phyloP scores from a whole-genome alignment of 2,113 vertebrate species.

The Campylomormyrus tamandua region DNA sequence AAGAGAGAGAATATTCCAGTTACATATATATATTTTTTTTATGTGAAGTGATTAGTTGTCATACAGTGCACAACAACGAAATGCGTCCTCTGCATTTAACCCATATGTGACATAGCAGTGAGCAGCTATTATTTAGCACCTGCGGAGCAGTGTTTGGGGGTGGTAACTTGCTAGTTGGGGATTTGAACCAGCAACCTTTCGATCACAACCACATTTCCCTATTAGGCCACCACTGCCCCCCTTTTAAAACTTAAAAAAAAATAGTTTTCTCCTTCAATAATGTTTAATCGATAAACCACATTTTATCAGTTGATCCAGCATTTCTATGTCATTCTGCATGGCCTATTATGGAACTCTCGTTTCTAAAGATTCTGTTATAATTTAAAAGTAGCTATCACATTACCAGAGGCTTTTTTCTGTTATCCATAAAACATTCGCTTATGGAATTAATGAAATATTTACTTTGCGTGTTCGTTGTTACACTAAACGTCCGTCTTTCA shows the following conservation, averaged over 20 bases:
- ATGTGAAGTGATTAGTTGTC: too few relatives aligned
- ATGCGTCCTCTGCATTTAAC: neutral
- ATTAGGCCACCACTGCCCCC: neutral
- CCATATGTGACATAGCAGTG: neutral
- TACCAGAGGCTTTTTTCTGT: neutral
- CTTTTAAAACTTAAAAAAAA: too few relatives aligned
- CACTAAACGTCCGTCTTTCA: neutral
- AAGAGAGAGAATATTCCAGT: neutral
- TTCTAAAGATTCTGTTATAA: neutral
- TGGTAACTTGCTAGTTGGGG: neutral
- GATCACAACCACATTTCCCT: neutral
- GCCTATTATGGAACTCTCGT: neutral
- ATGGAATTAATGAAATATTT: neutral
- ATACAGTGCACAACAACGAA: neutral
- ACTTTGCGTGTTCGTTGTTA: neutral
- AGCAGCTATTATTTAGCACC: neutral
- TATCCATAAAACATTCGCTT: neutral
- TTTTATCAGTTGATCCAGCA: neutral
- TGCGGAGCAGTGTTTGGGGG: neutral
- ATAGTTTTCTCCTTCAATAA: neutral
- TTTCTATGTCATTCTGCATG: neutral
- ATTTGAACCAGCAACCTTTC: neutral
- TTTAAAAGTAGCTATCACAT: neutral
- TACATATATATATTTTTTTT: neutral
- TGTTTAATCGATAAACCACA: neutral